Percentiles rank a stretch among this genome's conserved stretches.
These are phyloP conservation scores for Octonoba sinensis DNA, from an alignment of 2,888 invertebrate species.

Conservation along the genomic window DNA sequence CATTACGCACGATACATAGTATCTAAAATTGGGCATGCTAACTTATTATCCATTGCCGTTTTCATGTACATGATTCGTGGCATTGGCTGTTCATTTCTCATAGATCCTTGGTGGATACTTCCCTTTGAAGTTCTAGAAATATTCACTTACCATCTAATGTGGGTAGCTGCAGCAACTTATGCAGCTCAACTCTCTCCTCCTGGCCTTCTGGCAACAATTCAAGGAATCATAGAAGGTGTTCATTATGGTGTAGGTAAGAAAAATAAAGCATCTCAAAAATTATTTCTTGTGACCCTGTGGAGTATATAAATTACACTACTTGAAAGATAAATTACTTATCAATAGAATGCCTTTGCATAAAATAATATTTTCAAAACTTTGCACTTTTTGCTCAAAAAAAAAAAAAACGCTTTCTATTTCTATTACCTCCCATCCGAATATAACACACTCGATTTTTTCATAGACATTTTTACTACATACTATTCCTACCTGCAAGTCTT, in stretches of 20 bases:
- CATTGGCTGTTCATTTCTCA: conserved; percentile 85
- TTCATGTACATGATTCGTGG: conserved; percentile 86
- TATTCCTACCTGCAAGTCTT: no score
- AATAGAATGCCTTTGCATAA: neutral
- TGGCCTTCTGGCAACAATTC: conserved; percentile 85
- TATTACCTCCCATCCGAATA: no score
- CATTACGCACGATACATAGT: conserved; percentile 87
- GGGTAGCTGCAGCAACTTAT: conserved; percentile 92
- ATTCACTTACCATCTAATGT: conserved; percentile 88
- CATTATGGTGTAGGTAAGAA: conserved; percentile 85
- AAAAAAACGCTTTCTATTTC: no score
- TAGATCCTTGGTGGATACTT: conserved; percentile 89
- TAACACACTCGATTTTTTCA: no score
- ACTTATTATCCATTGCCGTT: conserved; percentile 86
- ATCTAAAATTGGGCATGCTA: conserved; percentile 83
- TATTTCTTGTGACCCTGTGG: neutral
- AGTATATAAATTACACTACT: neutral
- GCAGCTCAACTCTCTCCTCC: conserved; percentile 87
- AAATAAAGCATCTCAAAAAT: neutral
- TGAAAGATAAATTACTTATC: no score
- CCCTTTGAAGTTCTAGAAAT: conserved; percentile 89
- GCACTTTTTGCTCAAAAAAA: no score
- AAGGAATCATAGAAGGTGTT: conserved; percentile 88
- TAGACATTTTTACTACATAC: no score
- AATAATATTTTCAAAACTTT: neutral